Percentiles rank a stretch among this genome's conserved stretches.
Evolutionary conservation across 2,113 vertebrate species (phyloP).

Genomic region (Baryphthengus martii): DNA sequence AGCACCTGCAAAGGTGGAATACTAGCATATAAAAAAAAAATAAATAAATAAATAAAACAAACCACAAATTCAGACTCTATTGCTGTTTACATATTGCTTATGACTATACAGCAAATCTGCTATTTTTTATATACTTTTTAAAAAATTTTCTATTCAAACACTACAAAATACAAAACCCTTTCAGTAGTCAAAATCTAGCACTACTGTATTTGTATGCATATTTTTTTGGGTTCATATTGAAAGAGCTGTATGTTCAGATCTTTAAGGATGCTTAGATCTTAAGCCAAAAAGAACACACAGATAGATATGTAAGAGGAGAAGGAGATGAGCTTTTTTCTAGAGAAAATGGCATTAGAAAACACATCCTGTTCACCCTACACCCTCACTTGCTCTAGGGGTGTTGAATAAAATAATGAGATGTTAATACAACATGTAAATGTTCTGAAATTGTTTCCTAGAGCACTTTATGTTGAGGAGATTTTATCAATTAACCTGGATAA

Average conservation of each 20-base stretch:
- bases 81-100: neutral
- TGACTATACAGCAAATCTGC: neutral
- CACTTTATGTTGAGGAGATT: conserved; percentile 20
- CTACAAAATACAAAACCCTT: neutral
- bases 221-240: neutral
- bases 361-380: neutral
- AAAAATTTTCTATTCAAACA: neutral
- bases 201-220: neutral
- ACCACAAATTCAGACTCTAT: neutral
- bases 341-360: neutral
- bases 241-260: neutral
- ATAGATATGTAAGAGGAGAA: neutral
- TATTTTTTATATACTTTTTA: neutral
- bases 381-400: neutral
- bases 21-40: neutral
- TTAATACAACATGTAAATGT: conserved; percentile 21
- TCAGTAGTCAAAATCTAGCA: neutral
- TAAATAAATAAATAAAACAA: too few species aligned
- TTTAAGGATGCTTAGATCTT: neutral
- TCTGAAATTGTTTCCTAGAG: conserved; percentile 40
- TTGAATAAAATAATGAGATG: conserved; percentile 50
- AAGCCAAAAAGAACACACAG: neutral
- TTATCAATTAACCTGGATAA: conserved; percentile 55
- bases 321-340: neutral
- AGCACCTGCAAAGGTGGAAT: neutral